Evolutionary conservation across 2,113 vertebrate species (phyloP).

Genomic region (Rhinichthys klamathensis): DNA sequence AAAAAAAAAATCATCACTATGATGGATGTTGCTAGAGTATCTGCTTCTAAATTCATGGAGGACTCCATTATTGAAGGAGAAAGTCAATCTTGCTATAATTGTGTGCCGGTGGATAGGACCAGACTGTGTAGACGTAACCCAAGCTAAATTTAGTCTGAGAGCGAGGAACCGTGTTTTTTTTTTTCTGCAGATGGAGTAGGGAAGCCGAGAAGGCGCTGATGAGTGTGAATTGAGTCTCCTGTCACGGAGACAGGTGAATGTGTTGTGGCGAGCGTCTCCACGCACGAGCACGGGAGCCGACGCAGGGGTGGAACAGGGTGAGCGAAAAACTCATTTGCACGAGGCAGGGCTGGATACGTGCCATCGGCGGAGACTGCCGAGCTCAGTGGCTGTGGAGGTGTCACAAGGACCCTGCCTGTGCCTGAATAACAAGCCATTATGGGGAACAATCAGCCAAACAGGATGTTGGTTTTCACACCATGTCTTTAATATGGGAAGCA

Average conservation of each 20-base stretch:
- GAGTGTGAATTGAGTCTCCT: slow-evolving; percentile 57
- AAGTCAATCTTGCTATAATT: slow-evolving; percentile 33
- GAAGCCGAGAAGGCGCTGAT: slow-evolving; percentile 44
- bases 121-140: slow-evolving; percentile 35
- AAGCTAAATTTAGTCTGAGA: slow-evolving; percentile 49
- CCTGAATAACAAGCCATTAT: slow-evolving; percentile 39
- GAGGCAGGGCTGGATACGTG: background rate
- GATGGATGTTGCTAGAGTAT: slow-evolving; percentile 20
- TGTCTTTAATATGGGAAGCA: slow-evolving; percentile 19
- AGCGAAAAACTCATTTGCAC: slow-evolving; percentile 65
- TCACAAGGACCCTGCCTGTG: slow-evolving; percentile 16
- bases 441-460: slow-evolving; percentile 22
- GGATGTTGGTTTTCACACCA: slow-evolving; percentile 50
- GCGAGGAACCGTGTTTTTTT: slow-evolving; percentile 30
- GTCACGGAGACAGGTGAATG: slow-evolving; percentile 53
- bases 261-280: slow-evolving; percentile 8
- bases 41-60: slow-evolving; percentile 24
- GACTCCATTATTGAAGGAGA: slow-evolving; percentile 52
- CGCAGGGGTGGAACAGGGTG: slow-evolving; percentile 26
- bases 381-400: slow-evolving; percentile 29
- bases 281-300: background rate
- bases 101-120: slow-evolving; percentile 7
- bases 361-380: slow-evolving; percentile 8
- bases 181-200: slow-evolving; percentile 46
- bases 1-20: background rate